phyloP scores from a whole-genome alignment of 2,797 vertebrate species.

The Cheracebus regulus region DNA sequence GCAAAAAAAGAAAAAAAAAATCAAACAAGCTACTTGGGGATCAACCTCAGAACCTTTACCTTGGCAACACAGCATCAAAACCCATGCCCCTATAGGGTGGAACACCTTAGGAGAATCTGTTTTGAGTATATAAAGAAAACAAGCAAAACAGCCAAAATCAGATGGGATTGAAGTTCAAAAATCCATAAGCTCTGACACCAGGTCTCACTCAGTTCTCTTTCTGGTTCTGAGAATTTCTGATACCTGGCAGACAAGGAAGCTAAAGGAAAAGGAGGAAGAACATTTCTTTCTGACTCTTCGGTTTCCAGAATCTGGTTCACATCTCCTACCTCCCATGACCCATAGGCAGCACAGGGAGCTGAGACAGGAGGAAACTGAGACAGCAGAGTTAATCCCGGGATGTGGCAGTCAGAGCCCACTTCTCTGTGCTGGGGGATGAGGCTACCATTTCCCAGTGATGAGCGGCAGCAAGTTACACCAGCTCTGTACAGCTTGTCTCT shows the following conservation, averaged over 20 bases:
- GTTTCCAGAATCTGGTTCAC: neutral
- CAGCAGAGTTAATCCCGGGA: neutral
- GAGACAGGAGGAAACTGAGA: neutral
- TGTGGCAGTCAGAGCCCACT: fast-evolving
- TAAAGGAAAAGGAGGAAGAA: neutral
- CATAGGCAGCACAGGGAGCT: neutral
- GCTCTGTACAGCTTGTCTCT: neutral
- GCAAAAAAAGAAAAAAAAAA: neutral
- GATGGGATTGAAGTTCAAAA: neutral
- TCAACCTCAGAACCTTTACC: neutral
- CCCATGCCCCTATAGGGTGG: fast-evolving
- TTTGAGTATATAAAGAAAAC: neutral
- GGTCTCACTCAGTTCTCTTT: neutral
- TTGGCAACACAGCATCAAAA: neutral
- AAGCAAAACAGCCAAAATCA: neutral
- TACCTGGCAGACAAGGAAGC: neutral
- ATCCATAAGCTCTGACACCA: neutral
- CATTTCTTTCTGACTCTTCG: neutral
- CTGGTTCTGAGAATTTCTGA: neutral
- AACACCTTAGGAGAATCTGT: too few species aligned
- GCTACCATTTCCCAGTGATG: neutral
- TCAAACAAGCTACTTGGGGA: neutral
- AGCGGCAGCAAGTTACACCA: neutral
- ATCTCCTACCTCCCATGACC: neutral
- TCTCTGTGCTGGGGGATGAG: neutral